Percentiles rank a stretch among this genome's conserved stretches.
phyloP scores from a whole-genome alignment of 2,113 vertebrate species.

The Phylloscopus trochiloides region DNA sequence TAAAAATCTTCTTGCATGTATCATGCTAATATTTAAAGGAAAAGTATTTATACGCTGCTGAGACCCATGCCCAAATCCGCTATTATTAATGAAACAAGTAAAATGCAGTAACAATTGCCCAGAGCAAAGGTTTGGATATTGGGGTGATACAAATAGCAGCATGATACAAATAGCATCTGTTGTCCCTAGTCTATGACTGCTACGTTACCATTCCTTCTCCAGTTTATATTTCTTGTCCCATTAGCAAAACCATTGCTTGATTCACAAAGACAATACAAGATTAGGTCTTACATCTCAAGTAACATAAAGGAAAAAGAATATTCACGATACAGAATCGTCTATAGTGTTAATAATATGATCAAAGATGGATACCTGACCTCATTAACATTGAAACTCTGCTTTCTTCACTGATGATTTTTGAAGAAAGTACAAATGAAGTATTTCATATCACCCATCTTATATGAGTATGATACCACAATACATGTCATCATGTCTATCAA shows the following conservation, averaged over 20 bases:
- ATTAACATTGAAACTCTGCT: not conserved
- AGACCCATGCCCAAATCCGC: not conserved
- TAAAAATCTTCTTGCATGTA: not conserved
- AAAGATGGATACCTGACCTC: not conserved
- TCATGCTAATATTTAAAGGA: slow-evolving; percentile 27
- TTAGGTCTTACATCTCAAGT: not conserved
- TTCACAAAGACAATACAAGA: not conserved
- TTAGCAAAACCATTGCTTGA: not conserved
- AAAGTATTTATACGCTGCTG: not conserved
- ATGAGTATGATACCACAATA: not conserved
- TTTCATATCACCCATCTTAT: not conserved
- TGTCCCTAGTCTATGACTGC: not conserved
- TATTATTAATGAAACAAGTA: slow-evolving; percentile 13
- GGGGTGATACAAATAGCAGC: not conserved
- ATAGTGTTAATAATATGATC: not conserved
- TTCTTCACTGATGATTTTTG: not conserved
- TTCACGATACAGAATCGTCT: not conserved
- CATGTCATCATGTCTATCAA: not conserved
- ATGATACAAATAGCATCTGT: not conserved
- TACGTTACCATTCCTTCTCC: not conserved
- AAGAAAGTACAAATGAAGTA: not conserved
- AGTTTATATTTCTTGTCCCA: not conserved
- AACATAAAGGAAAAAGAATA: not conserved
- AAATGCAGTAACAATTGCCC: slow-evolving; percentile 33
- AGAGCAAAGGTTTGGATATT: not conserved